A percentile compares a stretch with the other conserved stretches of the same genome.
These are phyloP conservation scores for Pedicia rivosa DNA, from an alignment of 2,888 invertebrate species.

Conservation along the genomic window DNA sequence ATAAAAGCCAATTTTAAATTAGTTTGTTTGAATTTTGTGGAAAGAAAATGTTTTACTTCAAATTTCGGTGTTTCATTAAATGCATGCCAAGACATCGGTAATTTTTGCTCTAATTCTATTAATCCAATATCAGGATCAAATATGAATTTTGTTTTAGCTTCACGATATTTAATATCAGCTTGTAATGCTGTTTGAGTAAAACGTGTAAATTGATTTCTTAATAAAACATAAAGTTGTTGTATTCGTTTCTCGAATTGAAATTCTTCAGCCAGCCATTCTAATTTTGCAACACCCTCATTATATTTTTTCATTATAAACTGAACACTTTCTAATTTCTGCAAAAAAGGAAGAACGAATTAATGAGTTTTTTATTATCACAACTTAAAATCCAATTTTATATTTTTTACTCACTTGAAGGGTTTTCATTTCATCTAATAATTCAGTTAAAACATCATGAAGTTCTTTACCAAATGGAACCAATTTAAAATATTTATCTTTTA, in stretches of 20 bases:
- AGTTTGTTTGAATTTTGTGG: not conserved
- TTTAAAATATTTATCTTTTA: slow-evolving; percentile 49
- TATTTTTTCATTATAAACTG: slow-evolving; percentile 37
- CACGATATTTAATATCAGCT: slow-evolving; percentile 63
- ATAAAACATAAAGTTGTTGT: slow-evolving; percentile 42
- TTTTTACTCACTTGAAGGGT: slow-evolving; percentile 31
- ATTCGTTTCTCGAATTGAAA: slow-evolving; percentile 54
- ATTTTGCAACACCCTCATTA: slow-evolving; percentile 42
- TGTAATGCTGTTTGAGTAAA: slow-evolving; percentile 63
- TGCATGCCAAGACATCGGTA: slow-evolving; percentile 84
- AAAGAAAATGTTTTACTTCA: slow-evolving; percentile 27
- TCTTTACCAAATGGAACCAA: slow-evolving; percentile 53
- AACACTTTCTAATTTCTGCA: slow-evolving; percentile 42
- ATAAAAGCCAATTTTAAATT: slow-evolving; percentile 18
- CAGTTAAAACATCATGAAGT: slow-evolving; percentile 41
- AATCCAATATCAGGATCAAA: slow-evolving; percentile 66
- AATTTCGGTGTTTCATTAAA: slow-evolving; percentile 77
- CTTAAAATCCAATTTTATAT: not conserved
- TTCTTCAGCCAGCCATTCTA: slow-evolving; percentile 60
- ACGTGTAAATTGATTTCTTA: slow-evolving; percentile 55
- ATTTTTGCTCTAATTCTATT: slow-evolving; percentile 66
- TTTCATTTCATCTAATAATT: slow-evolving; percentile 43
- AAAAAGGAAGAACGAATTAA: no score
- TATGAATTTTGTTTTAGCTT: slow-evolving; percentile 73
- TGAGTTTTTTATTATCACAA: not conserved